Base-by-base conservation (phyloP, 2,797 vertebrate genomes). In the Diplodus sargus region DNA sequence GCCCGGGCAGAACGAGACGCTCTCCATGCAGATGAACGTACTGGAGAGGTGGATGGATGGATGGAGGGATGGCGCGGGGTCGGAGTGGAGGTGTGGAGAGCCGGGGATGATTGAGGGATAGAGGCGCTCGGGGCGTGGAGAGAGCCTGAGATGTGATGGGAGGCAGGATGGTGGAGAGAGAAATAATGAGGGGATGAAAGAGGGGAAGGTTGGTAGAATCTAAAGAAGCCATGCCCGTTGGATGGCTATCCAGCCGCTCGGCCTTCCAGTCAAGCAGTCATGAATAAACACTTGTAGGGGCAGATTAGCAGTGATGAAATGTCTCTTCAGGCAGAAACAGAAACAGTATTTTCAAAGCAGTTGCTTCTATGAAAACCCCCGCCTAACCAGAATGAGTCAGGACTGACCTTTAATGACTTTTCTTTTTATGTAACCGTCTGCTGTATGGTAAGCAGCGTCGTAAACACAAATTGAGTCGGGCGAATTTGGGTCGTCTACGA, bases 1-100 rank as follows among this genome's bases (percentile, higher is more conserved):
- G 96, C 96, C 93, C 78, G 91, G 70, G 85, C 75, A 83, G 82
- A 86, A 79, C 53, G 85, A 91, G 84, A 84, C 72, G 5, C 87
- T 92, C 92, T 89, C 89, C 85, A 92, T 86, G 91, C 89, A 91
- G 90, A 92, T 82, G 89, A 87, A 87, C 39, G 53, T 56, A 28
- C 60, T 72, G 84, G 77, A 86, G 90, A 82, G 85, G 71, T 74
- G 72, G 70, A 74, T 10, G 58, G 43, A 51, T 7, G 69, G 56
- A 71, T 60, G 69, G 58, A 60, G 47, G 76, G 78, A 78, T 58
- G 69, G 76, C 25, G 70, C 15, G 0, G 67, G 84, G 84, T 87
- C 47, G 74, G 82, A 87, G 87, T 69, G 82, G 85, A 90, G 79
- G 85, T 79, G 84, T 85, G 82, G 78, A 88, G 85, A 89, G 86